phyloP scores from a whole-genome alignment of 2,113 vertebrate genomes.

The Hippocampus mohnikei region DNA sequence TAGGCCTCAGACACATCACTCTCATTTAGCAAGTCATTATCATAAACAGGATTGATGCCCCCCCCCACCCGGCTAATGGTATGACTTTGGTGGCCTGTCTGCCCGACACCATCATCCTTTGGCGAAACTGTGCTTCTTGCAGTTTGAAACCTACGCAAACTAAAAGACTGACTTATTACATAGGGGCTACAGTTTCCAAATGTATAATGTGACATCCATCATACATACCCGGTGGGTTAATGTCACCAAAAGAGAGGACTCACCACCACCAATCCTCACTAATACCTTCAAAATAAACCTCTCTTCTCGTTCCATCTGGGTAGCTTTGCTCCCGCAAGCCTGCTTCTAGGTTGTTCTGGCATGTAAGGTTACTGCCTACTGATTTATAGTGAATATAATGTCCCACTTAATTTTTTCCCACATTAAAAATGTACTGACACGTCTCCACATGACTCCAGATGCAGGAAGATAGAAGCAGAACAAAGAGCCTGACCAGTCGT shows the following conservation, averaged over 20 bases:
- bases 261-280: neutral
- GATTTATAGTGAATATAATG: conserved; percentile 12
- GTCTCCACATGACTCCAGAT: conserved; percentile 10
- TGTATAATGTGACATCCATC: neutral
- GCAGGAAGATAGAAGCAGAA: conserved; percentile 13
- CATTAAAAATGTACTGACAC: conserved; percentile 13
- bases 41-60: neutral
- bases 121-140: neutral
- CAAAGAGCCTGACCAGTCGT: conserved; percentile 4
- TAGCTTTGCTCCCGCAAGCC: no score
- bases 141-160: neutral
- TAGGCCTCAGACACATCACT: neutral
- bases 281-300: no score
- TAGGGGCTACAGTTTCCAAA: neutral
- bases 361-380: neutral
- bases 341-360: no score
- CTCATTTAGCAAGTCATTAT: conserved; percentile 6
- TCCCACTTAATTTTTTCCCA: conserved; percentile 24
- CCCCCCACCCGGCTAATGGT: neutral
- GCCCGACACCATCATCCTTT: neutral
- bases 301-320: no score
- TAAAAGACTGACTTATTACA: neutral
- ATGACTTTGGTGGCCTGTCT: neutral
- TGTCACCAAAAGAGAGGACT: neutral
- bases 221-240: neutral